These are phyloP conservation scores for Bilobella aurantiaca DNA, from an alignment of 1,140 invertebrate species.

Conservation along the genomic window DNA sequence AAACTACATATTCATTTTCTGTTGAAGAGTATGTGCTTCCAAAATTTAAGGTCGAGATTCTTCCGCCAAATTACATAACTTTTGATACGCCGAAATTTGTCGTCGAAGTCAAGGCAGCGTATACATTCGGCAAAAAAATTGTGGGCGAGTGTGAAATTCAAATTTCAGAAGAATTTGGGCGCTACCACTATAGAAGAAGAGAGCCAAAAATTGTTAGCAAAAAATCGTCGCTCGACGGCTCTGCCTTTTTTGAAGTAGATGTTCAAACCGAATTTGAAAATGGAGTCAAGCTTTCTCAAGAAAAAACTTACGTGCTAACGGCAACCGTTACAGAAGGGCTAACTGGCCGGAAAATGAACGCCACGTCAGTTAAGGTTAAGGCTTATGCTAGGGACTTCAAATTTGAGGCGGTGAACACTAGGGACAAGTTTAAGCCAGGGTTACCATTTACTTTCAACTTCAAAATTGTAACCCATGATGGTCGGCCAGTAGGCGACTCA, in stretches of 20 bases:
- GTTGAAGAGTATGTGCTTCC: constrained; percentile 78
- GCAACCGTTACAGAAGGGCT: constrained; percentile 62
- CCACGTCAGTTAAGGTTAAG: constrained; percentile 55
- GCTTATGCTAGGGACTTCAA: constrained; percentile 70
- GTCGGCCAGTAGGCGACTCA: constrained; percentile 51
- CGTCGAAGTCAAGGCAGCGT: constrained; percentile 41
- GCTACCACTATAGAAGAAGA: background rate
- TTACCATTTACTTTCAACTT: constrained; percentile 45
- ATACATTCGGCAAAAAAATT: constrained; percentile 10
- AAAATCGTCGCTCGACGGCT: background rate
- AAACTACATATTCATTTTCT: constrained; percentile 65
- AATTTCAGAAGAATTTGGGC: constrained; percentile 59
- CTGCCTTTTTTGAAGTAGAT: constrained; percentile 46
- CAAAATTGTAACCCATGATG: constrained; percentile 62
- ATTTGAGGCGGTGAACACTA: constrained; percentile 65
- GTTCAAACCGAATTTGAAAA: constrained; percentile 49
- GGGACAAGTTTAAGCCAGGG: constrained; percentile 74
- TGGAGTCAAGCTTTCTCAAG: background rate
- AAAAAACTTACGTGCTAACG: background rate
- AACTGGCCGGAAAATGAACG: constrained; percentile 69
- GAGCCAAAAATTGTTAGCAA: background rate
- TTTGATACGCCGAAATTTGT: constrained; percentile 63
- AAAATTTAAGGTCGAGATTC: constrained; percentile 74
- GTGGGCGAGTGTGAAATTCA: constrained; percentile 39
- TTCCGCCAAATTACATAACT: constrained; percentile 64